Base-by-base conservation (phyloP, 1,140 invertebrate species). In the Pomacea maculata region DNA sequence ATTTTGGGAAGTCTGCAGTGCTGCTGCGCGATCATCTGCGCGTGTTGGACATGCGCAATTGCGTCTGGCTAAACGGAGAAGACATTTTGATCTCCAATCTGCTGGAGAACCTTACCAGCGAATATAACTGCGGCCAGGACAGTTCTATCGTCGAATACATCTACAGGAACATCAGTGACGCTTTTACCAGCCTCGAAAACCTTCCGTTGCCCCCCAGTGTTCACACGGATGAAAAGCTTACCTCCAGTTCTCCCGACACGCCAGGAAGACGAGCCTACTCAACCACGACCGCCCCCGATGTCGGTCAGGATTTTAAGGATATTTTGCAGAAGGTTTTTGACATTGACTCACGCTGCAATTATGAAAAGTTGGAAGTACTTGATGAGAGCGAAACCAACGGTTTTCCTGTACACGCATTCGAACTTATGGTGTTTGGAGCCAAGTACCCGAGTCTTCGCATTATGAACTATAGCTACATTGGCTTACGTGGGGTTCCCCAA, bases 121-220 rank as follows among this genome's bases (percentile, higher is more conserved):
- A 82, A 0, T 85, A 75, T 65, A 79, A 84, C 29, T 85, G 84
- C 77, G 83, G 84, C 57, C 78, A 82, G 19, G 73, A 77, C 78
- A 67, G n/a, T 17, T 55, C 34, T 29, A 29, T 74, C 9, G 75
- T 70, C 19, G 29, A 61, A 17, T 57, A 57, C 54, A 79, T 79
- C 75, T 70, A 19, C 78, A 84, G 81, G 19, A 82, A 82, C 71
- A 70, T 82, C 8, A 73, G 70, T 4, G 72, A 79, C 67, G 34
- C 6, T 45, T 45, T 45, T 6, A 45, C 6, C 6, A 4, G 3
- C 34, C 3, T 45, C 34, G 34, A 45, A 2, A 45, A 45, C 0
- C 34, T 45, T 45, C 34, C 34, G 34, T 45, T 45, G 6, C 34
- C 34, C 34, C 34, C 6, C 3, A 45, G 34, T 45, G 34, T 6